Percentiles rank a stretch among this genome's conserved stretches.
phyloP scores from a whole-genome alignment of 1,140 invertebrate genomes.

The Sitodiplosis mosellana region DNA sequence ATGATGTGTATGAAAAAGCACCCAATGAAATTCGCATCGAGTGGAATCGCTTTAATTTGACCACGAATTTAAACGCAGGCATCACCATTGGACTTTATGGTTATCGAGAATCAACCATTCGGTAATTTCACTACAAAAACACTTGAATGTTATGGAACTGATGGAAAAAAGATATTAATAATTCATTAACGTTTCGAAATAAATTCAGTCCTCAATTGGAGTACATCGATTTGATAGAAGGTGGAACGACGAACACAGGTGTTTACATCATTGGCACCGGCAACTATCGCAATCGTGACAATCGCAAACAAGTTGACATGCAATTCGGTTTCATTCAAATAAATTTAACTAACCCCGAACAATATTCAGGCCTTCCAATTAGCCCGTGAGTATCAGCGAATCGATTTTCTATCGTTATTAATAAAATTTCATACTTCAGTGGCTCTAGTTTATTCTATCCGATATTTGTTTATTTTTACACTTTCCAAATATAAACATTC shows the following conservation, averaged over 20 bases:
- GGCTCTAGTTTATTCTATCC: too few relatives aligned
- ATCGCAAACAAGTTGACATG: constrained; percentile 46
- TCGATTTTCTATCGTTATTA: background rate
- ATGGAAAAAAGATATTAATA: background rate
- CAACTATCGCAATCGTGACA: constrained; percentile 46
- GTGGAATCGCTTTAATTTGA: constrained; percentile 73
- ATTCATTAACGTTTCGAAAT: background rate
- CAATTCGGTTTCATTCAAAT: constrained; percentile 82
- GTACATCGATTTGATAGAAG: constrained; percentile 40
- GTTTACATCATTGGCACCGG: constrained; percentile 45
- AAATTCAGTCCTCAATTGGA: constrained; percentile 41
- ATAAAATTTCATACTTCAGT: background rate
- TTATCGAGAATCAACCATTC: constrained; percentile 63
- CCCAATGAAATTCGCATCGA: constrained; percentile 55
- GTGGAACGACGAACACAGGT: constrained; percentile 40
- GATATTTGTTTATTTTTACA: too few relatives aligned
- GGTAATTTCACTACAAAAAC: constrained; percentile 5
- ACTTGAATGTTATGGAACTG: too few relatives aligned
- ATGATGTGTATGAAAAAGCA: constrained; percentile 47
- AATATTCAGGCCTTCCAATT: constrained; percentile 43
- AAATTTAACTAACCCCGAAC: constrained; percentile 64
- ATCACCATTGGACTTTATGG: constrained; percentile 71
- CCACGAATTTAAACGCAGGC: constrained; percentile 50
- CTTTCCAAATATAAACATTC: background rate
- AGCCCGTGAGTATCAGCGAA: constrained; percentile 50